Evolutionary conservation across 2,888 invertebrate species (phyloP).

Genomic region (Hypolimnas misippus): DNA sequence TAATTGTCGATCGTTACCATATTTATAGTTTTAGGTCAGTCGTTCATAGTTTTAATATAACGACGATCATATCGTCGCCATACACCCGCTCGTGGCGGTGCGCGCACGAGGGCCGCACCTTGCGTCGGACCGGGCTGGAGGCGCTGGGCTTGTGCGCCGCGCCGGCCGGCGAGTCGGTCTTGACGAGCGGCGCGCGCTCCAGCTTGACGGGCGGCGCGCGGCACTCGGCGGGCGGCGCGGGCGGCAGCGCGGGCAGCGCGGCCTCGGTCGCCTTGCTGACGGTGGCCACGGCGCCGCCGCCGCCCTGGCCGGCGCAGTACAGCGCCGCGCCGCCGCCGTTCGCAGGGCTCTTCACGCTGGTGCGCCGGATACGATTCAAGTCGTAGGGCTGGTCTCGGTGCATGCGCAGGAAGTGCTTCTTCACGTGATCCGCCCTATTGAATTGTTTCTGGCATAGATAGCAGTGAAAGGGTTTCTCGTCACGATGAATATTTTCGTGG

Average conservation of each 20-base stretch:
- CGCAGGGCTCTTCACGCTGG: slow-evolving; percentile 74
- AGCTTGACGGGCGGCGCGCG: slow-evolving; percentile 60
- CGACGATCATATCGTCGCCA: no score
- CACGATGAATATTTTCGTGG: slow-evolving; percentile 96
- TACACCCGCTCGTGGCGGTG: no score
- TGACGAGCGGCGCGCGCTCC: slow-evolving; percentile 69
- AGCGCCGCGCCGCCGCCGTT: slow-evolving; percentile 46
- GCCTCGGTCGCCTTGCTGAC: slow-evolving; percentile 50
- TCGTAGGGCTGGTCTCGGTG: slow-evolving; percentile 95
- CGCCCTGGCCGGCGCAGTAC: slow-evolving; percentile 51
- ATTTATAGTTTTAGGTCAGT: no score
- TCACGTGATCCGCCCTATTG: slow-evolving; percentile 96
- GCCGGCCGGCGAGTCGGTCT: slow-evolving; percentile 56
- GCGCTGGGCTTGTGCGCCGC: slow-evolving; percentile 61
- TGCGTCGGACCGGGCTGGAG: slow-evolving; percentile 87
- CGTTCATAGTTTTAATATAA: no score
- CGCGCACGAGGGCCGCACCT: no score
- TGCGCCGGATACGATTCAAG: slow-evolving; percentile 90
- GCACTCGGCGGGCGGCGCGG: slow-evolving; percentile 47
- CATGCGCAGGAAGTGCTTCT: slow-evolving; percentile 96
- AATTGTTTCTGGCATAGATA: slow-evolving; percentile 96
- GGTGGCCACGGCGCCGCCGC: slow-evolving; percentile 73
- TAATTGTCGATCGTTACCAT: no score
- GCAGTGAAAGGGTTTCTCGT: slow-evolving; percentile 97
- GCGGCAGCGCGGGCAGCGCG: slow-evolving; percentile 45